Conservation (phyloP, 2,797 vertebrate genomes). For the Hipposideros larvatus region DNA sequence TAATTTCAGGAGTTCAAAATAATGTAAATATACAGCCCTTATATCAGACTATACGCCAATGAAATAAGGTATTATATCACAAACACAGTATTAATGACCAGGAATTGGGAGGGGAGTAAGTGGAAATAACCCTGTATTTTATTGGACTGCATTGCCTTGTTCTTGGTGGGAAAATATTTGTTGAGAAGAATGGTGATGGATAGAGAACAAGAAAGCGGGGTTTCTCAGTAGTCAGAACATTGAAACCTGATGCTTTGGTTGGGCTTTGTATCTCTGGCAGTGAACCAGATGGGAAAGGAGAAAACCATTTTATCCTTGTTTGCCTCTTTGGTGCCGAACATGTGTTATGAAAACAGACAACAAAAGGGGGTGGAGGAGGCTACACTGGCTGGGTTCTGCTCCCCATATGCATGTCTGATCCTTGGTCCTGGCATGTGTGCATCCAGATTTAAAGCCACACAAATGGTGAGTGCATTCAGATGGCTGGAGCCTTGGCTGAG, state of each 20-base stretch:
- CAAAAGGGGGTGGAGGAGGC: conserved; percentile 4
- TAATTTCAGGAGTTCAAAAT: conserved; percentile 10
- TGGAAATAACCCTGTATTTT: neutral
- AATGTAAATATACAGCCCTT: neutral
- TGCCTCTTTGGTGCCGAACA: conserved; percentile 63
- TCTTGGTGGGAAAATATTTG: conserved; percentile 32
- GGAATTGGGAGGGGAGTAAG: neutral
- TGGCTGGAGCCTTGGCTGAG: conserved; percentile 10
- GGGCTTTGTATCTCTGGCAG: conserved; percentile 17
- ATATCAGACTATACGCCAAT: neutral
- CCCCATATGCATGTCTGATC: conserved; percentile 69
- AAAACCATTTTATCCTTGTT: conserved; percentile 59
- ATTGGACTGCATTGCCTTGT: neutral
- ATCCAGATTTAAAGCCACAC: conserved; percentile 65
- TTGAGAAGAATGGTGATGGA: conserved; percentile 6
- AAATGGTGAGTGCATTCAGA: conserved; percentile 70
- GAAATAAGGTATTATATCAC: neutral
- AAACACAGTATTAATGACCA: neutral
- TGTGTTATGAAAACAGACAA: conserved; percentile 73
- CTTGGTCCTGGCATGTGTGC: neutral
- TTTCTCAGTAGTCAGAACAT: neutral
- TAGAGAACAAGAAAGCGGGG: neutral
- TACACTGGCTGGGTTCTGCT: conserved; percentile 51
- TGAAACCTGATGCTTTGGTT: conserved; percentile 66
- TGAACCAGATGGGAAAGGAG: conserved; percentile 70